Percentiles rank a stretch among this genome's conserved stretches.
Evolutionary conservation across 1,140 invertebrate genomes (phyloP).

Genomic region (Probaryconus sp.): DNA sequence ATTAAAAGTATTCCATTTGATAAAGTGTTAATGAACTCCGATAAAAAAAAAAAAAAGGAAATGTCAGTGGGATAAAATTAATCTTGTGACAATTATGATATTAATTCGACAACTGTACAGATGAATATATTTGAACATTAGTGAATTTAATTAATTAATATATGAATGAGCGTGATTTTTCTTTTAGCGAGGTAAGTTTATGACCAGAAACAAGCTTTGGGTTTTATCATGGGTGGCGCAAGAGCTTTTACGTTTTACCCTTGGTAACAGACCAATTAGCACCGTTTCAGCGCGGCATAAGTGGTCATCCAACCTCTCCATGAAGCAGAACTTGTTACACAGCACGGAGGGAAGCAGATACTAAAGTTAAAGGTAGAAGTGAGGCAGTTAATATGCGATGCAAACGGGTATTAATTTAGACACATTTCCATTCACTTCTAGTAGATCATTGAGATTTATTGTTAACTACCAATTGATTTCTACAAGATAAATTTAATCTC

Average conservation of each 20-base stretch:
- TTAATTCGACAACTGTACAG: too few relatives aligned
- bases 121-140: too few relatives aligned
- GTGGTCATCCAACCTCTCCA: conserved; percentile 64
- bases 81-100: too few relatives aligned
- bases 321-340: conserved; percentile 58
- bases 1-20: too few relatives aligned
- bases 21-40: too few relatives aligned
- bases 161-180: conserved; percentile 23
- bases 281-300: conserved; percentile 66
- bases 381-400: conserved; percentile 32
- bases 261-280: conserved; percentile 68
- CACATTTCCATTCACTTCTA: conserved; percentile 10
- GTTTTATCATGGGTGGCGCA: conserved; percentile 46
- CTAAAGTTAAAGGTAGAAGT: conserved; percentile 46
- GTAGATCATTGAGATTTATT: conserved; percentile 9
- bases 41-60: too few relatives aligned
- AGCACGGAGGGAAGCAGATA: conserved; percentile 41
- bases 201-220: conserved; percentile 29
- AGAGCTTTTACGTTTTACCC: conserved; percentile 69
- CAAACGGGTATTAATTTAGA: conserved; percentile 9
- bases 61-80: neutral
- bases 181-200: conserved; percentile 15
- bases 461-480: neutral
- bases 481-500: neutral
- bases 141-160: neutral